Evolutionary conservation across 2,797 vertebrate species (phyloP).

Genomic region (Coregonus suidteri): DNA sequence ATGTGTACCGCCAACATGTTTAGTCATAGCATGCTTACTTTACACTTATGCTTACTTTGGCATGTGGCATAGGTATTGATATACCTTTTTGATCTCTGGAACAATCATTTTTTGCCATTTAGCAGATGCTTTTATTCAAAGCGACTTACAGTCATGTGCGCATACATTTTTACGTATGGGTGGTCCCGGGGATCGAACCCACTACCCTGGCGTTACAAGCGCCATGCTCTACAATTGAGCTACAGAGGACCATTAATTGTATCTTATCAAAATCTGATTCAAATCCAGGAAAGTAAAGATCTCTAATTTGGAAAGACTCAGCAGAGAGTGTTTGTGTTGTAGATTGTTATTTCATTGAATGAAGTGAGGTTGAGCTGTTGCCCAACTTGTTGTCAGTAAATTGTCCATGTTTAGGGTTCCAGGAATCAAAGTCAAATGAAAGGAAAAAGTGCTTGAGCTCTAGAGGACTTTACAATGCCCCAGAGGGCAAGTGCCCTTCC

Average conservation of each 20-base stretch:
- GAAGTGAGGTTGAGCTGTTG: constrained; percentile 57
- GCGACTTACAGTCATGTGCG: too few species aligned
- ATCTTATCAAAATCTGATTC: constrained; percentile 36
- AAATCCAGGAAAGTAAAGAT: constrained; percentile 35
- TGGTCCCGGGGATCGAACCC: too few species aligned
- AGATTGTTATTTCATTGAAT: constrained; percentile 47
- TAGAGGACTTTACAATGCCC: constrained; percentile 54
- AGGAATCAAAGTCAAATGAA: constrained; percentile 67
- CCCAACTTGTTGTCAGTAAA: constrained; percentile 63
- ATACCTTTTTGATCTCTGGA: background rate
- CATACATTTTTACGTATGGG: too few species aligned
- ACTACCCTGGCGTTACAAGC: too few species aligned
- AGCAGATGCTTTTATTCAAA: too few species aligned
- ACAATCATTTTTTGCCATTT: constrained; percentile 8
- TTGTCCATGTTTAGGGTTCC: constrained; percentile 61
- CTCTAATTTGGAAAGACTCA: constrained; percentile 26
- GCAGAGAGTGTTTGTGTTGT: constrained; percentile 5
- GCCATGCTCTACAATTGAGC: too few species aligned
- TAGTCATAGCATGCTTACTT: background rate
- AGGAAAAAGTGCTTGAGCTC: constrained; percentile 36
- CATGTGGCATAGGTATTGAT: background rate
- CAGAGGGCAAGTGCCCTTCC: constrained; percentile 40
- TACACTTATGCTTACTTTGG: background rate
- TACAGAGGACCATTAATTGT: constrained; percentile 6
- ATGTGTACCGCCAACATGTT: background rate